Base-by-base conservation (phyloP, 1,140 invertebrate species). In the Onthophagus taurus region DNA sequence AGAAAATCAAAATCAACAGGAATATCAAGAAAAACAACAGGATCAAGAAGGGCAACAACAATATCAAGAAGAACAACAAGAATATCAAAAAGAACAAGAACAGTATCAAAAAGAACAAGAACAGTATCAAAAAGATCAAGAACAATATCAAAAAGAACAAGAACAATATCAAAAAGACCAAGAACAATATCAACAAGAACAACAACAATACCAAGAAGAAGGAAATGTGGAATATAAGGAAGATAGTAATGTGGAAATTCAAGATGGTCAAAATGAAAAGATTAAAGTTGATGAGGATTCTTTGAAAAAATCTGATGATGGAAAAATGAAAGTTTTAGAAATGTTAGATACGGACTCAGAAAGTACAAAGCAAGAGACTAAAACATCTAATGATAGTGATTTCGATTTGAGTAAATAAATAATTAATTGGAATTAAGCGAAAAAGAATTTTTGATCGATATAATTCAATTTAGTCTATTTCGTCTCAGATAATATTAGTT, bases 311-410 rank as follows among this genome's bases (percentile, higher is more conserved):
- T 17, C 13, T 0, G n/a, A 31, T n/a, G 31, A 44, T 8, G 20
- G 5, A 12, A 44, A 37, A 29, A 12, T n/a, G 2, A 53, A 49
- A 19, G 47, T 55, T 1, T 36, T 53, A 45, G 46, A 55, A 17
- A 53, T 55, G 45, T 45, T 55, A 19, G 51, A 55, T 37, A 55
- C 51, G 4, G 54, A 55, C 24, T 53, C 51, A 9, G 54, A 55
- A 38, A 45, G 35, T 35, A 47, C 44, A 29, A 42, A 48, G 13
- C 52, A 50, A 21, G 51, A 37, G 4, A 49, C 46, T 14, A 52
- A 53, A 44, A 29, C 51, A 14, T 53, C 54, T 8, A 53, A 51
- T 35, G 54, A 55, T 23, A 53, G 49, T 45, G 54, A 55, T 49
- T 55, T 55, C 34, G 54, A 55, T 49, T 55, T 44, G 9, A 44